These are phyloP conservation scores for Melanerpes formicivorus DNA, from an alignment of 2,113 vertebrate species.

Conservation along the genomic window DNA sequence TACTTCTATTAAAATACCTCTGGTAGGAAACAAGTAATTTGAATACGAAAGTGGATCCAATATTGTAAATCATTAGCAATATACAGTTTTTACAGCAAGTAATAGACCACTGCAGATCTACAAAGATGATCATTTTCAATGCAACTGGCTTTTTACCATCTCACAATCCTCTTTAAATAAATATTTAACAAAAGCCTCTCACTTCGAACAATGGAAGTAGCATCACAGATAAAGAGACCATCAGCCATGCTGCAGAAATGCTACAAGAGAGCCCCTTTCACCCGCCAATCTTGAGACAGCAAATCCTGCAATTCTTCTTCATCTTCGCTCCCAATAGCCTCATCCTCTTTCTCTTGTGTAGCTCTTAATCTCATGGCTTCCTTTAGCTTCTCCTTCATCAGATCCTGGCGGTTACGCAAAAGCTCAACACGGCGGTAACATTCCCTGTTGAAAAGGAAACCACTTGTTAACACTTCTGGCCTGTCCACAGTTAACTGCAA, in stretches of 20 bases:
- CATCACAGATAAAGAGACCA: background rate
- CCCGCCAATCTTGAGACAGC: conserved; percentile 91
- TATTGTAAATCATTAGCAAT: conserved; percentile 65
- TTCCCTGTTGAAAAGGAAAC: conserved; percentile 68
- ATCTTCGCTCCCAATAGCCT: conserved; percentile 80
- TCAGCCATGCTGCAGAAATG: background rate
- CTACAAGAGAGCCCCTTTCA: conserved; percentile 91
- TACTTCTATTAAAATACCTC: conserved; percentile 27
- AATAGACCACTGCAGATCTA: background rate
- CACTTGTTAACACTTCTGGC: background rate
- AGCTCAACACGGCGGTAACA: conserved; percentile 92
- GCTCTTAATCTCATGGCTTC: conserved; percentile 66
- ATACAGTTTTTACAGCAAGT: conserved; percentile 59
- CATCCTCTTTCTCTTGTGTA: conserved; percentile 72
- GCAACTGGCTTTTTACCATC: background rate
- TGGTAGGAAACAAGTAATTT: conserved; percentile 11
- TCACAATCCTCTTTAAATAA: background rate
- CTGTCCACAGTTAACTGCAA: background rate
- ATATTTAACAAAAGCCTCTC: conserved; percentile 15
- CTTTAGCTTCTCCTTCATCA: conserved; percentile 78
- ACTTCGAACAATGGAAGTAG: conserved; percentile 4
- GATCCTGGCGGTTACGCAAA: conserved; percentile 87
- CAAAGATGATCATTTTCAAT: background rate
- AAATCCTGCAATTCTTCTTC: conserved; percentile 89
- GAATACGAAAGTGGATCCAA: conserved; percentile 63